A percentile compares a stretch with the other conserved stretches of the same genome.
phyloP scores from a whole-genome alignment of 2,888 invertebrate species.

The Platycheirus rosarum region DNA sequence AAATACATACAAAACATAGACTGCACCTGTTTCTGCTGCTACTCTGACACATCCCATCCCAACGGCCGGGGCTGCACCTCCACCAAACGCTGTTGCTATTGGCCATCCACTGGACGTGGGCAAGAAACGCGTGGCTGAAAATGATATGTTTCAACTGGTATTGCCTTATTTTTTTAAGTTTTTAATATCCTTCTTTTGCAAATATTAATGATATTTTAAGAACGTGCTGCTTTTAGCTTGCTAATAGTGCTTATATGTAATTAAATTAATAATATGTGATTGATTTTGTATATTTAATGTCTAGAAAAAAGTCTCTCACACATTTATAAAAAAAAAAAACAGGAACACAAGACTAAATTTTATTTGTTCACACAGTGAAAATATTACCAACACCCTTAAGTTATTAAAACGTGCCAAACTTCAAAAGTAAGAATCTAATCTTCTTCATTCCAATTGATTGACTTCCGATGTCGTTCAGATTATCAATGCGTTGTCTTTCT shows the following conservation, averaged over 20 bases:
- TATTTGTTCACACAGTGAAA: too few species aligned
- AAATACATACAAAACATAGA: conserved; percentile 75
- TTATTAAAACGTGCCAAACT: too few species aligned
- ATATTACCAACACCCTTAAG: too few species aligned
- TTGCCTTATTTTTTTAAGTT: conserved; percentile 81
- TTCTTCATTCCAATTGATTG: too few species aligned
- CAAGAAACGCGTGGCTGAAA: conserved; percentile 97
- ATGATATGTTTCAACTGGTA: conserved; percentile 96
- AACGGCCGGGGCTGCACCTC: conserved; percentile 84
- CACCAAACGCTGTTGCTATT: conserved; percentile 85
- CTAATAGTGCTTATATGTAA: conserved; percentile 6
- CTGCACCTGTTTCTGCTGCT: conserved; percentile 81
- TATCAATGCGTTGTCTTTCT: too few species aligned
- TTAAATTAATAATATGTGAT: too few species aligned
- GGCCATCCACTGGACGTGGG: conserved; percentile 90
- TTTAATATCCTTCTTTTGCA: conserved; percentile 63
- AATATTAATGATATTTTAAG: conserved; percentile 35
- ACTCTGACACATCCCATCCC: conserved; percentile 82
- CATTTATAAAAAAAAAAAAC: too few species aligned
- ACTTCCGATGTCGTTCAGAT: too few species aligned
- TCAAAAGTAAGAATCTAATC: too few species aligned
- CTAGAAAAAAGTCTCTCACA: too few species aligned
- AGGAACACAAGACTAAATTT: too few species aligned
- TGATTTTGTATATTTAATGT: too few species aligned
- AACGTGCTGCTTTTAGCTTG: conserved; percentile 4